These are phyloP conservation scores for Erebia palarica DNA, from an alignment of 2,888 invertebrate species.

Conservation along the genomic window DNA sequence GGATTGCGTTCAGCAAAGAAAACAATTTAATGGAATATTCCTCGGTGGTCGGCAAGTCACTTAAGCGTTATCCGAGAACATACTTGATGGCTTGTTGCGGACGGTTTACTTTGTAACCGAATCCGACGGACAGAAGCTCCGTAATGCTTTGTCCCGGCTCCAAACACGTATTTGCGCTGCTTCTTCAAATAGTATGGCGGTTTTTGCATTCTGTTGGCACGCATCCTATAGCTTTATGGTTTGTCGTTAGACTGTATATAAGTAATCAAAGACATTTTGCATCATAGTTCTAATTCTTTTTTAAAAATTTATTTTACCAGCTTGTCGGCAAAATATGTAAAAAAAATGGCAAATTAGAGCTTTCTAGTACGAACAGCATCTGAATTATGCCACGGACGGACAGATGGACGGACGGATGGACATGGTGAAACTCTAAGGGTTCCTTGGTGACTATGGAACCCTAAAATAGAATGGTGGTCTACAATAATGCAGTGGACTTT, in stretches of 20 bases:
- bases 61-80: slow-evolving; percentile 72
- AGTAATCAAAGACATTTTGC: too few relatives aligned
- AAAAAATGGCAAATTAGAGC: too few relatives aligned
- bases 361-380: too few relatives aligned
- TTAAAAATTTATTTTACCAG: too few relatives aligned
- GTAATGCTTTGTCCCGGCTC: slow-evolving; percentile 61
- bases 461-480: too few relatives aligned
- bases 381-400: too few relatives aligned
- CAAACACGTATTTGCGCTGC: slow-evolving; percentile 60
- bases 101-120: slow-evolving; percentile 69
- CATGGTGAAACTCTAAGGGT: too few relatives aligned
- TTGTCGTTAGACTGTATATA: not conserved
- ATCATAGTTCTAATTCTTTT: too few relatives aligned
- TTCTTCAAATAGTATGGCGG: slow-evolving; percentile 47
- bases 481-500: too few relatives aligned
- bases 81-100: slow-evolving; percentile 65
- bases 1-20: slow-evolving; percentile 68
- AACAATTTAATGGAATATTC: slow-evolving; percentile 76
- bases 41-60: slow-evolving; percentile 76
- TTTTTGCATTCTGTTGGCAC: slow-evolving; percentile 25
- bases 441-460: too few relatives aligned
- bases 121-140: slow-evolving; percentile 69
- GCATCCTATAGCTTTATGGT: slow-evolving; percentile 1
- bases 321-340: too few relatives aligned
- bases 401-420: too few relatives aligned